phyloP scores from a whole-genome alignment of 2,113 vertebrate genomes.

The Lophius piscatorius region DNA sequence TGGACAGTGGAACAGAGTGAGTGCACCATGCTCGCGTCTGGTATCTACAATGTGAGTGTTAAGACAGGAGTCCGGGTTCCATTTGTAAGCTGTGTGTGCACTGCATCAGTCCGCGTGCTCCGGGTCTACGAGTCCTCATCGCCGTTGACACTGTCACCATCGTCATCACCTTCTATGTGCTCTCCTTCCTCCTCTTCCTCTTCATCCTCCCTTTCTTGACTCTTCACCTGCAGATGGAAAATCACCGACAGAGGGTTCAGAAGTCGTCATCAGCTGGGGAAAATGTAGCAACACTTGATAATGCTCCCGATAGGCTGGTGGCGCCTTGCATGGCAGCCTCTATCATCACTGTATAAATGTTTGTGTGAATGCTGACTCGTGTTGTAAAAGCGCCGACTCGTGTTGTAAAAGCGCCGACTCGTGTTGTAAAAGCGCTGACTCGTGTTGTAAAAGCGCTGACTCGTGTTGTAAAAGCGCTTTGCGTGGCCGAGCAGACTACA shows the following conservation, averaged over 20 bases:
- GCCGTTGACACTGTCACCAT: slow-evolving; percentile 74
- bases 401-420: too few relatives aligned
- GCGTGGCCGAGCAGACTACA: too few relatives aligned
- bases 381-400: too few relatives aligned
- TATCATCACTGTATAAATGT: too few relatives aligned
- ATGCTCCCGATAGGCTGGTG: too few relatives aligned
- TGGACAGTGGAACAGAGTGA: slow-evolving; percentile 40
- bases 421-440: too few relatives aligned
- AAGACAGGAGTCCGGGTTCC: slow-evolving; percentile 63
- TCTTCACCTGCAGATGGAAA: slow-evolving; percentile 65
- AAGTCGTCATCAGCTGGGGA: too few relatives aligned
- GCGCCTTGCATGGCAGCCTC: too few relatives aligned
- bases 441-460: too few relatives aligned
- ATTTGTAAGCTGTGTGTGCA: slow-evolving; percentile 36
- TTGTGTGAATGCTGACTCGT: too few relatives aligned
- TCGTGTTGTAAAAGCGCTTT: too few relatives aligned
- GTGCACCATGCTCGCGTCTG: slow-evolving; percentile 12
- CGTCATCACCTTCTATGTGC: slow-evolving; percentile 75
- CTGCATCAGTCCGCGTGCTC: slow-evolving; percentile 3
- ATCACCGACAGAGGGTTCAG: neutral
- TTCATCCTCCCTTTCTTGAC: slow-evolving; percentile 76
- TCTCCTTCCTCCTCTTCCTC: slow-evolving; percentile 84
- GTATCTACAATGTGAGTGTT: slow-evolving; percentile 62
- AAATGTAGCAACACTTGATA: too few relatives aligned
- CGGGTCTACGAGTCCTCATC: slow-evolving; percentile 74